Base-by-base conservation (phyloP, 2,888 invertebrate genomes). In the Fragum whitleyi region DNA sequence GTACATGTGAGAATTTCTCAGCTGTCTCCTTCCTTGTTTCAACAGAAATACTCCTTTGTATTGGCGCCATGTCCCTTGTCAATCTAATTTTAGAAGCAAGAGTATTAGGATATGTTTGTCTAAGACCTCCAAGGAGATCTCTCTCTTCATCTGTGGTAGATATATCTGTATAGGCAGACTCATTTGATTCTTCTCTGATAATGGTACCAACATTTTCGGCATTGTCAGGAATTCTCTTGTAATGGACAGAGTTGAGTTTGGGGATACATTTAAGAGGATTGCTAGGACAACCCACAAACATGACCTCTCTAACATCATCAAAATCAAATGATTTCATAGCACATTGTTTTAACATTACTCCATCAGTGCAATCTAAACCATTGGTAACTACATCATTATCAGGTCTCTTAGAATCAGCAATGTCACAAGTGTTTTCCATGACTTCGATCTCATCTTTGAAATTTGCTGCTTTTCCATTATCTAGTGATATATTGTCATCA, bases 301-400 rank as follows among this genome's bases (percentile, higher is more conserved):
- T 32, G 19, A 32, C 32, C 16, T 61, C 61, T 19, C 36, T 61
- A 6, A 61, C 61, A 14, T 61, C 61, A 61, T 32, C 61, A 61
- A 29, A 61, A 2, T 61, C 61, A 61, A 61, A 61, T 28, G 61
- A 61, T 32, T 32, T 29, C 29, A 61, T 32, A 32, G 29, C 61
- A 61, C 61, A 61, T 32, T 61, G 28, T n/a, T 32, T 28, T 32
- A 61, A 32, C n/a, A 29, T 29, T 61, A 32, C 16, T n/a, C 61
- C 61, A 61, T 61, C 61, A 16, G 47, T 47, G n/a, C 7, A 47
- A 47, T 47, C 47, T 47, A 47, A 47, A n/a, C 47, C n/a, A 47
- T 47, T 47, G 16, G 5, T 16, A 47, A n/a, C 47, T 19, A n/a
- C n/a, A 47, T 47, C 16, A 9, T 5, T n/a, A 47, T 47, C 14